phyloP scores from a whole-genome alignment of 2,888 invertebrate genomes.

The Mamestra brassicae region DNA sequence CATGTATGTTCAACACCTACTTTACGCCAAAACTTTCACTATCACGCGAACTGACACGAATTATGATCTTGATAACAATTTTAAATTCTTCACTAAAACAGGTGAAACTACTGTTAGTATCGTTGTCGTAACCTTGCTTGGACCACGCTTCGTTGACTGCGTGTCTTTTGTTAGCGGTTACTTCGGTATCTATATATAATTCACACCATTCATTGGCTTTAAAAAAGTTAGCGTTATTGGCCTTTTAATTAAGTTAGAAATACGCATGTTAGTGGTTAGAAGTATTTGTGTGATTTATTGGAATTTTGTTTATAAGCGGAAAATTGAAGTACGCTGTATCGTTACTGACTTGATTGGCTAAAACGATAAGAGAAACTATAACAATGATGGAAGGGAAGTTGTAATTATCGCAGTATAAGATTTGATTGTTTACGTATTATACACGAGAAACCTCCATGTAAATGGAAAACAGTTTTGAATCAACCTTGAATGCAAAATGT shows the following conservation, averaged over 20 bases:
- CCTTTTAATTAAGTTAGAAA: slow-evolving; percentile 52
- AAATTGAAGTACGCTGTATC: slow-evolving; percentile 21
- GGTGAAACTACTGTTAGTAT: slow-evolving; percentile 77
- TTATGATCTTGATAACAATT: slow-evolving; percentile 70
- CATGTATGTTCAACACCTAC: slow-evolving; percentile 32
- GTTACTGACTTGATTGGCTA: slow-evolving; percentile 21
- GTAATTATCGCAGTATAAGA: slow-evolving; percentile 27
- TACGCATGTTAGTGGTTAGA: slow-evolving; percentile 22
- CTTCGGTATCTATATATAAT: slow-evolving; percentile 68
- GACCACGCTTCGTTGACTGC: slow-evolving; percentile 75
- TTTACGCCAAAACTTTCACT: slow-evolving; percentile 76
- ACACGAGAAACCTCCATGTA: slow-evolving; percentile 35
- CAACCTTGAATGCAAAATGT: slow-evolving; percentile 8
- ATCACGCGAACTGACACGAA: slow-evolving; percentile 71
- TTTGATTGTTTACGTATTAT: slow-evolving; percentile 33
- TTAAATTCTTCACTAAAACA: slow-evolving; percentile 68
- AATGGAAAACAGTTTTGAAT: slow-evolving; percentile 28
- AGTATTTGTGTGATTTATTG: slow-evolving; percentile 30
- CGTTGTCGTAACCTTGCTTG: slow-evolving; percentile 77
- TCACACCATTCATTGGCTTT: slow-evolving; percentile 68
- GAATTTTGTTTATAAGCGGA: slow-evolving; percentile 3
- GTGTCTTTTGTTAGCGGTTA: slow-evolving; percentile 74
- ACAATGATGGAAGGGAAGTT: slow-evolving; percentile 46
- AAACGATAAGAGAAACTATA: slow-evolving; percentile 46
- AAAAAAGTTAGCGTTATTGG: slow-evolving; percentile 61